phyloP scores from a whole-genome alignment of 2,113 vertebrate genomes.

The Brachypteracias leptosomus region DNA sequence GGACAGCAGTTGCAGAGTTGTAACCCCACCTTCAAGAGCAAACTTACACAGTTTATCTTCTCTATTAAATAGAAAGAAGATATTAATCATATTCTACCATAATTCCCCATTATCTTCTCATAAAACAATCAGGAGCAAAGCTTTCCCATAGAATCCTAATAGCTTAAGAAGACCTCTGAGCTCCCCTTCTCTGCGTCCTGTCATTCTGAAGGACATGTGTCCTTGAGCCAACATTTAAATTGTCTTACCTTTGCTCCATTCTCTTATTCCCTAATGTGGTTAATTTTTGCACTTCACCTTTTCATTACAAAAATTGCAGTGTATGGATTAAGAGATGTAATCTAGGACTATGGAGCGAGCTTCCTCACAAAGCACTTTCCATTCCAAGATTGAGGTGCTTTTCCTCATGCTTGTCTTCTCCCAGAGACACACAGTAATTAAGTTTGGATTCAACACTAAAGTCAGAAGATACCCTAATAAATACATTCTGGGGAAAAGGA shows the following conservation, averaged over 20 bases:
- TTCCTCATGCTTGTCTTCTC: background rate
- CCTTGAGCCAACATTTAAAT: background rate
- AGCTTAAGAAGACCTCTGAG: background rate
- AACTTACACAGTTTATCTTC: background rate
- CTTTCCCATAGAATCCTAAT: background rate
- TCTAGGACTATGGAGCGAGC: background rate
- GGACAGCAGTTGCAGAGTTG: background rate
- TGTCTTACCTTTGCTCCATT: background rate
- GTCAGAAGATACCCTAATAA: background rate
- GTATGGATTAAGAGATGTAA: background rate
- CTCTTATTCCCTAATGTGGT: background rate
- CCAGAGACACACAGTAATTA: background rate
- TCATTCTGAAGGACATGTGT: background rate
- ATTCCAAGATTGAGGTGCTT: background rate
- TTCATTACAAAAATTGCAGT: background rate
- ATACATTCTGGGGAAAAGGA: background rate
- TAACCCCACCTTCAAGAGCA: background rate
- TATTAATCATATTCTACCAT: background rate
- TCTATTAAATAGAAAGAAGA: background rate
- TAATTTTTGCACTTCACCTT: background rate
- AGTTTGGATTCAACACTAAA: background rate
- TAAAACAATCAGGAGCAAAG: background rate
- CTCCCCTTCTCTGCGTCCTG: background rate
- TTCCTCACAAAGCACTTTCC: background rate
- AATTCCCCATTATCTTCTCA: background rate